A percentile compares a stretch with the other conserved stretches of the same genome.
phyloP scores from a whole-genome alignment of 2,888 invertebrate species.

The Pollenia griseotomentosa region DNA sequence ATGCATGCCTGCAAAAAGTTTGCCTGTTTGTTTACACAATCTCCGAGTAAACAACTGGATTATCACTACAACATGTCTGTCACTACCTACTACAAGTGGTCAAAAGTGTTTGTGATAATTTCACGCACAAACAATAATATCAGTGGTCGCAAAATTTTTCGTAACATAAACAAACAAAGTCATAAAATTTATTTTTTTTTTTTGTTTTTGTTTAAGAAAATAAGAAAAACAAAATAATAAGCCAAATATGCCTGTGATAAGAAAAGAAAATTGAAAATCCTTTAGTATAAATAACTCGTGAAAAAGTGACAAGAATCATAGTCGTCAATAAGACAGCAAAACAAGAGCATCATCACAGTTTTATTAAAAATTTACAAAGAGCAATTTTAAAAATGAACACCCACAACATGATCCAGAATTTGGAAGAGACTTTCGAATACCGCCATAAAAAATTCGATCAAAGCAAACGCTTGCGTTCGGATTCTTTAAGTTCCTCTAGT shows the following conservation, averaged over 20 bases:
- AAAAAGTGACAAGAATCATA: not conserved
- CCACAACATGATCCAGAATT: not conserved
- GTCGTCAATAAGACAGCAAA: constrained; percentile 15
- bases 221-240: constrained; percentile 55
- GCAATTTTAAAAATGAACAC: constrained; percentile 12
- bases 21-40: not conserved
- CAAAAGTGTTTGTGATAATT: constrained; percentile 18
- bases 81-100: constrained; percentile 20
- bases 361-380: not conserved
- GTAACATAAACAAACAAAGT: constrained; percentile 56
- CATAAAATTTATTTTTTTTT: constrained; percentile 26
- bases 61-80: not conserved
- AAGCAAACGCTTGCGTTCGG: constrained; percentile 53
- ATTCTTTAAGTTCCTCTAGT: constrained; percentile 36
- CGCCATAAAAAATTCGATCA: constrained; percentile 80
- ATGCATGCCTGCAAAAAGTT: constrained; percentile 1
- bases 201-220: too few species aligned
- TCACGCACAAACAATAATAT: constrained; percentile 2
- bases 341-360: constrained; percentile 15
- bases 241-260: constrained; percentile 56
- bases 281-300: constrained; percentile 27
- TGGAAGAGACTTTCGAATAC: constrained; percentile 72
- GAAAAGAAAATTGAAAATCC: not conserved
- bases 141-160: constrained; percentile 17
- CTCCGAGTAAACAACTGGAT: not conserved